phyloP scores from a whole-genome alignment of 2,888 invertebrate species.

The Hipparchia semele region DNA sequence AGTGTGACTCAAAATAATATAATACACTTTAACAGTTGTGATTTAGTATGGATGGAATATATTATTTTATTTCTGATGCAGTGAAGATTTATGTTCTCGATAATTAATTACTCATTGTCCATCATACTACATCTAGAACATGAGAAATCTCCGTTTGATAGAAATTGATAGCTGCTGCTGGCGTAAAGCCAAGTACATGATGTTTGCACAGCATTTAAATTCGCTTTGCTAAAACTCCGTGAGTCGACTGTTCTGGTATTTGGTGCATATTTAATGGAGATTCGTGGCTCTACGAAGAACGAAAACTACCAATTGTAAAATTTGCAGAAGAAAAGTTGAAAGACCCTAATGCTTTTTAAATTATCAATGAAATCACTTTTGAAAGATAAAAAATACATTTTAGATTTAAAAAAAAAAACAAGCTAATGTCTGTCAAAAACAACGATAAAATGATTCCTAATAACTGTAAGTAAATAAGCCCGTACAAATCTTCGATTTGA shows the following conservation, averaged over 20 bases:
- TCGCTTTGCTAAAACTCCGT: slow-evolving; percentile 52
- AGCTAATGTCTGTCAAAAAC: too few species aligned
- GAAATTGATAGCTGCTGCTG: slow-evolving; percentile 69
- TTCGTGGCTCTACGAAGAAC: not conserved
- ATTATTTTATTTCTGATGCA: too few species aligned
- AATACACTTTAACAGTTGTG: not conserved
- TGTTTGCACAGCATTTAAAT: slow-evolving; percentile 72
- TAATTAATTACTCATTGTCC: slow-evolving; percentile 48
- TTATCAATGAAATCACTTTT: too few species aligned
- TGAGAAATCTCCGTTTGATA: slow-evolving; percentile 63
- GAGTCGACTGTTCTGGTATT: slow-evolving; percentile 37
- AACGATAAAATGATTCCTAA: too few species aligned
- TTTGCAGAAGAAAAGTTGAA: not conserved
- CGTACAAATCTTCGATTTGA: too few species aligned
- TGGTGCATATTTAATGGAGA: slow-evolving; percentile 20
- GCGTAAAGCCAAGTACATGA: slow-evolving; percentile 61
- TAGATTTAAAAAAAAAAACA: too few species aligned
- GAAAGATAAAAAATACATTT: too few species aligned
- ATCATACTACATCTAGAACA: slow-evolving; percentile 52
- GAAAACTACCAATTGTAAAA: not conserved
- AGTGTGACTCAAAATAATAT: too few species aligned
- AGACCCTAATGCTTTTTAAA: too few species aligned
- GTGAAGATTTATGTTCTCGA: not conserved
- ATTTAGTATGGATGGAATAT: not conserved
- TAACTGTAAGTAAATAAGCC: not conserved